These are phyloP conservation scores for Ptychobarbus kaznakovi DNA, from an alignment of 2,797 vertebrate genomes.

Conservation along the genomic window DNA sequence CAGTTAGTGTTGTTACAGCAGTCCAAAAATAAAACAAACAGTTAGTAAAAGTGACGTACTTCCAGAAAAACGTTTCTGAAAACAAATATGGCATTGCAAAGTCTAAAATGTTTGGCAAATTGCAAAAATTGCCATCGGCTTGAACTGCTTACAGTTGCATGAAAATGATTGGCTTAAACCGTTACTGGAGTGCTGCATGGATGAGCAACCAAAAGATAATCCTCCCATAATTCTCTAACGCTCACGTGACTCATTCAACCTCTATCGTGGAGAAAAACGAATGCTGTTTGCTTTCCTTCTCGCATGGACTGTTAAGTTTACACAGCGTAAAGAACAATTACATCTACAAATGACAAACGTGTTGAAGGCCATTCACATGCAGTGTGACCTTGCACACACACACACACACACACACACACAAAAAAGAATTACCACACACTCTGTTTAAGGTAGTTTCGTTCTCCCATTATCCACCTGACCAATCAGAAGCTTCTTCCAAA, in stretches of 20 bases:
- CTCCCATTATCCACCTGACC: not conserved
- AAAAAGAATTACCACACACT: not conserved
- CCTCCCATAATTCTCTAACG: slow-evolving; percentile 13
- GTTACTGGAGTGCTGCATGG: slow-evolving; percentile 18
- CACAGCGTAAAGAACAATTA: slow-evolving; percentile 50
- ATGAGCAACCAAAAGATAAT: slow-evolving; percentile 29
- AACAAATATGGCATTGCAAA: slow-evolving; percentile 43
- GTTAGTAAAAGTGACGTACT: slow-evolving; percentile 37
- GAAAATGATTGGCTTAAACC: slow-evolving; percentile 40
- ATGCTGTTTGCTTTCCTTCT: slow-evolving; percentile 31
- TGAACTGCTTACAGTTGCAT: slow-evolving; percentile 48
- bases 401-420: no score
- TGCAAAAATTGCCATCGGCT: slow-evolving; percentile 32
- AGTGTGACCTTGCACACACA: slow-evolving; percentile 4
- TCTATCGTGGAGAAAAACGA: not conserved
- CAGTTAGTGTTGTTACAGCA: slow-evolving; percentile 50
- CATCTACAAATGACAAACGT: slow-evolving; percentile 50
- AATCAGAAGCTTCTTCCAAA: slow-evolving; percentile 2
- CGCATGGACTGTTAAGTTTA: slow-evolving; percentile 20
- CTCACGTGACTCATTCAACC: slow-evolving; percentile 42
- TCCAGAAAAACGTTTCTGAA: slow-evolving; percentile 14
- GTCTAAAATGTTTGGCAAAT: slow-evolving; percentile 56
- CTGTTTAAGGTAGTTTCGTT: slow-evolving; percentile 16
- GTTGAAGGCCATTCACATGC: slow-evolving; percentile 33
- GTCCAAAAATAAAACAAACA: slow-evolving; percentile 37